These are phyloP conservation scores for Lepidurus arcticus DNA, from an alignment of 1,140 invertebrate genomes.

Conservation along the genomic window DNA sequence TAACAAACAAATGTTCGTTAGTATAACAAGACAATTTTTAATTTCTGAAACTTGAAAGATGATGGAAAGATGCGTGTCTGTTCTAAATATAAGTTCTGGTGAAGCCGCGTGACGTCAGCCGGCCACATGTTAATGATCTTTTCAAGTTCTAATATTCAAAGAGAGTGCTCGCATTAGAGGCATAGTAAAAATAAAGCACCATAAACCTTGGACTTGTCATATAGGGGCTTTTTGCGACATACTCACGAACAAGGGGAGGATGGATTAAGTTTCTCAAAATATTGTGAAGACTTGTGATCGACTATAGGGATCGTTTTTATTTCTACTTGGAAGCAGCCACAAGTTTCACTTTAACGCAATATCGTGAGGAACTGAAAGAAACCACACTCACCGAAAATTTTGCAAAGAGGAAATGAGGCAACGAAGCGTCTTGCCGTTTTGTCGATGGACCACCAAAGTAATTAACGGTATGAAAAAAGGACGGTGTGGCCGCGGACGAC, in stretches of 20 bases:
- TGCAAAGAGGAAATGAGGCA: neutral
- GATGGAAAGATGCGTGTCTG: neutral
- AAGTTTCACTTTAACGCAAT: neutral
- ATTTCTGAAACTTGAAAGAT: neutral
- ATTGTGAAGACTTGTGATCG: neutral
- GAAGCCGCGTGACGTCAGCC: neutral
- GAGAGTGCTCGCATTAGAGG: neutral
- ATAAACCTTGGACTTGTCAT: neutral
- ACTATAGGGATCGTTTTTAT: neutral
- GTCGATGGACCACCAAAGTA: neutral
- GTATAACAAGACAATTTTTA: neutral
- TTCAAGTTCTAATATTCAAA: neutral
- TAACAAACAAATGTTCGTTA: no score
- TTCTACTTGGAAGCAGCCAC: neutral
- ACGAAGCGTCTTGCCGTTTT: neutral
- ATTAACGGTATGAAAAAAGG: slow-evolving; percentile 19
- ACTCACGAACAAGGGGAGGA: neutral
- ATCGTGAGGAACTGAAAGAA: neutral
- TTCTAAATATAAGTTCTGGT: neutral
- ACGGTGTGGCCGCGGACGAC: slow-evolving; percentile 8
- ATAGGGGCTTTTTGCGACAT: neutral
- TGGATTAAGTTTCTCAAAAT: slow-evolving; percentile 8
- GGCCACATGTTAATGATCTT: slow-evolving; percentile 11
- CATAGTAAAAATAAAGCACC: neutral
- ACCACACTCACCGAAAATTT: neutral